phyloP scores from a whole-genome alignment of 2,888 invertebrate genomes.

The Eilema caniola region DNA sequence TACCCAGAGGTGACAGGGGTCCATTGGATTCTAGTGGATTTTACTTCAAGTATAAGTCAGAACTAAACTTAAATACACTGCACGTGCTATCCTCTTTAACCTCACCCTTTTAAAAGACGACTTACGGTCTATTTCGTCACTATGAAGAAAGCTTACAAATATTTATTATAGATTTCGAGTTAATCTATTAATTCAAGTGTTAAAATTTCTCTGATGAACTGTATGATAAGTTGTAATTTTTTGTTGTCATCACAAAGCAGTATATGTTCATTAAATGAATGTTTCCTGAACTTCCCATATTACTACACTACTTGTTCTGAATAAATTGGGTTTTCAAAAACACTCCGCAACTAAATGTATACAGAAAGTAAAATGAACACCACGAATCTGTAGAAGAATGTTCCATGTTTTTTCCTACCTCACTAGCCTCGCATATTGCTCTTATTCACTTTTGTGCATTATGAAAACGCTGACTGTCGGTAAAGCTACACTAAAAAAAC shows the following conservation, averaged over 20 bases:
- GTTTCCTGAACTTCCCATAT: not conserved
- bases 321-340: not conserved
- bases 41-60: not conserved
- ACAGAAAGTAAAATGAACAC: not conserved
- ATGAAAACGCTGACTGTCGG: not conserved
- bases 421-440: not conserved
- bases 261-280: too few relatives aligned
- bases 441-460: not conserved
- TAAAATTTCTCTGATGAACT: too few relatives aligned
- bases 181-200: too few relatives aligned
- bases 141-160: not conserved
- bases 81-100: not conserved
- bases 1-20: not conserved
- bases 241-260: too few relatives aligned
- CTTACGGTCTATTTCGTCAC: too few relatives aligned
- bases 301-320: not conserved
- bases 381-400: not conserved
- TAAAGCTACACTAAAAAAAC: not conserved
- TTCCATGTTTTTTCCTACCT: not conserved
- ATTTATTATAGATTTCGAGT: too few relatives aligned
- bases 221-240: too few relatives aligned
- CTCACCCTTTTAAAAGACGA: not conserved
- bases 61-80: not conserved
- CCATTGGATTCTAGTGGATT: conserved; percentile 1
- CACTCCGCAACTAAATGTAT: not conserved